Evolutionary conservation across 2,797 vertebrate genomes (phyloP).

Genomic region (Mormyrus hasselquistii): DNA sequence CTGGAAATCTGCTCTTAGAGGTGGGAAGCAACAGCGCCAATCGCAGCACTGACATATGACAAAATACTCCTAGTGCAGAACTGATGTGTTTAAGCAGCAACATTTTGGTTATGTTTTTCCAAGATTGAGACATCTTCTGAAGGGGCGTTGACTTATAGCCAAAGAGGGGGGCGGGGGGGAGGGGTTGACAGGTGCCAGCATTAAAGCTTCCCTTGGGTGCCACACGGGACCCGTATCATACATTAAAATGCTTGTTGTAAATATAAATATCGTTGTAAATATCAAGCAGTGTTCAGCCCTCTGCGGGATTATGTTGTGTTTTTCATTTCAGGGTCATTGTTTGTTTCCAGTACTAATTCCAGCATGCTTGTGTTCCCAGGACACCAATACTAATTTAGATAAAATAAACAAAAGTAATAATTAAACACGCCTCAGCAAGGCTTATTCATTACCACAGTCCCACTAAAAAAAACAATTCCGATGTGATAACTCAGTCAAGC

Average conservation of each 20-base stretch:
- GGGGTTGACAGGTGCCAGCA: not conserved
- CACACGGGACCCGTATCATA: not conserved
- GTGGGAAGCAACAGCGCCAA: not conserved
- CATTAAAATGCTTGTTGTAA: not conserved
- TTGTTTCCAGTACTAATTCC: not conserved
- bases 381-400: not conserved
- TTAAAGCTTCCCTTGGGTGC: not conserved
- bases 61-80: not conserved
- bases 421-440: not conserved
- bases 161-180: not conserved
- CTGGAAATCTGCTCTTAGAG: not conserved
- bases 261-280: not conserved
- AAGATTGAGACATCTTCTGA: not conserved
- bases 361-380: not conserved
- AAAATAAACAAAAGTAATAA: slow-evolving; percentile 4
- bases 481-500: not conserved
- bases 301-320: not conserved
- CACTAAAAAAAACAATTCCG: not conserved
- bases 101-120: not conserved
- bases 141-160: not conserved
- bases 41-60: not conserved
- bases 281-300: not conserved
- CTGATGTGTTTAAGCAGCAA: not conserved
- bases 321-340: slow-evolving; percentile 2
- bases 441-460: not conserved